These are phyloP conservation scores for Drosophila robusta DNA, from an alignment of 2,888 invertebrate genomes.

Conservation along the genomic window DNA sequence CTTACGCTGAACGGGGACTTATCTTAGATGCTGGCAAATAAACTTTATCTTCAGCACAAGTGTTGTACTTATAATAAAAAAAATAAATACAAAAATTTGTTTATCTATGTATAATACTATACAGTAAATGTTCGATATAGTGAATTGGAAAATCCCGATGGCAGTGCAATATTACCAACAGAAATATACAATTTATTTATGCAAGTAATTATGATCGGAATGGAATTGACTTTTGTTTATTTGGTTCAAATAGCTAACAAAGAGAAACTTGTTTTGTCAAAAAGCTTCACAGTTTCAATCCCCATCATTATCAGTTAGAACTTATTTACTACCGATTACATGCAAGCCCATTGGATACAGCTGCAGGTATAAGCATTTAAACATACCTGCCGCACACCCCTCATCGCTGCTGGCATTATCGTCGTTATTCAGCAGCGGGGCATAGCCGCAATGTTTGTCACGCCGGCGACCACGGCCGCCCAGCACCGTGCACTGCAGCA, in stretches of 20 bases:
- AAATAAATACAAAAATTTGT: conserved; percentile 1
- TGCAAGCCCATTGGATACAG: not conserved
- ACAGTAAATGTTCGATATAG: conserved; percentile 4
- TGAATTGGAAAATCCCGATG: not conserved
- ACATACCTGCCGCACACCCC: conserved; percentile 40
- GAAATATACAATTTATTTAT: too few relatives aligned
- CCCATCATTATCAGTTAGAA: not conserved
- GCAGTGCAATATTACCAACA: too few relatives aligned
- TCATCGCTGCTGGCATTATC: conserved; percentile 30
- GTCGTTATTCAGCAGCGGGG: conserved; percentile 47
- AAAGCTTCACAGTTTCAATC: not conserved
- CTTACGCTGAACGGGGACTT: conserved; percentile 9
- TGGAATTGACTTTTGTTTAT: not conserved
- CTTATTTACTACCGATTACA: not conserved
- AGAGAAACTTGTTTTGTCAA: not conserved
- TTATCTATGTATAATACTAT: not conserved
- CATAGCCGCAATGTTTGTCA: conserved; percentile 43
- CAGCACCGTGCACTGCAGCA: conserved; percentile 22
- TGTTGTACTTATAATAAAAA: conserved; percentile 4
- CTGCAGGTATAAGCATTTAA: conserved; percentile 1
- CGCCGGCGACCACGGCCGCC: conserved; percentile 30
- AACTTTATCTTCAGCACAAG: conserved; percentile 21
- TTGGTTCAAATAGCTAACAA: not conserved
- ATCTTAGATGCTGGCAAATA: conserved; percentile 20
- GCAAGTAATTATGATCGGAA: too few relatives aligned